Base-by-base conservation (phyloP, 1,140 invertebrate species). In the Nephotettix cincticeps region DNA sequence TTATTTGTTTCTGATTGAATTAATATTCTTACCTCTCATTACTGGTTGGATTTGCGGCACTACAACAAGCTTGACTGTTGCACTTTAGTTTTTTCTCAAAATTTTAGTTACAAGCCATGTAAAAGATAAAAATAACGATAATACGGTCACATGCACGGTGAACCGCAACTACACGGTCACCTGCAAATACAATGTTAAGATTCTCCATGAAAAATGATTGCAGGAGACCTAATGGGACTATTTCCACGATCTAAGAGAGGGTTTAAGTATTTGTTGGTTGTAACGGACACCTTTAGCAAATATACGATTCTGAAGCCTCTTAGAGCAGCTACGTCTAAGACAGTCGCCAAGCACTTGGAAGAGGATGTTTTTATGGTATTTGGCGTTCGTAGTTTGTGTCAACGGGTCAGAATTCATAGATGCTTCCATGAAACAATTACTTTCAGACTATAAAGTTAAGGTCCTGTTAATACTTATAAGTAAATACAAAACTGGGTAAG, bases 381-480 rank as follows among this genome's bases (percentile, higher is more conserved):
- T 54, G 47, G 47, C 6, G 47, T 54, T n/a, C 47, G 13, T 6
- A 21, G 4, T 54, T 54, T 54, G 47, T 54, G 47, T n/a, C 23
- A 54, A 54, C 47, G 47, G 47, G 4, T 54, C 47, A 54, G 47
- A 54, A 54, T 54, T 54, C 47, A 54, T 54, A 6, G 47, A n/a
- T n/a, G 47, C 4, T 4, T 6, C 47, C 47, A 4, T 11, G 13
- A 11, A 54, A 11, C 23, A 21, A 54, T 19, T 21, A n/a, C 6
- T 11, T 21, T n/a, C 6, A 21, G 4, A 54, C 6, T 54, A 54
- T 19, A 54, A 54, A 11, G 21, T 54, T 21, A 54, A 54, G 19
- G 19, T 54, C 21, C 47, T 54, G n/a, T n/a, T n/a, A n/a, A n/a
- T n/a, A n/a, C n/a, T n/a, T n/a, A n/a, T n/a, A n/a, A n/a, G n/a